phyloP scores from a whole-genome alignment of 1,140 invertebrate species.

The Euschistus heros region DNA sequence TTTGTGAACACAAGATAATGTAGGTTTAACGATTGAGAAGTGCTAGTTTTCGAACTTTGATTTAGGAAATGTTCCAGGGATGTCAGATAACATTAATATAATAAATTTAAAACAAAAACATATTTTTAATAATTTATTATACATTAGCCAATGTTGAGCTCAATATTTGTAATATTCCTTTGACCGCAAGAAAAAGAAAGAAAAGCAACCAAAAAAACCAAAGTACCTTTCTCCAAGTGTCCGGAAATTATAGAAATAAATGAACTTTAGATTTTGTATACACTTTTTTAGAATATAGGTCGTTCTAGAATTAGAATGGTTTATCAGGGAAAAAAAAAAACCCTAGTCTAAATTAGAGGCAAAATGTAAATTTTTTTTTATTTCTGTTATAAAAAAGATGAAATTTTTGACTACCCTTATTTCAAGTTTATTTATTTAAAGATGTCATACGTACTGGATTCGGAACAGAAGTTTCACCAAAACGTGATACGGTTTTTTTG shows the following conservation, averaged over 20 bases:
- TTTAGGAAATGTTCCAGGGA: conserved; percentile 12
- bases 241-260: conserved; percentile 8
- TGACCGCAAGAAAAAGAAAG: not conserved
- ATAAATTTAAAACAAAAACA: conserved; percentile 8
- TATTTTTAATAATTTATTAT: conserved; percentile 4
- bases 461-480: not conserved
- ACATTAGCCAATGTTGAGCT: conserved; percentile 14
- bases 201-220: not conserved
- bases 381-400: not conserved
- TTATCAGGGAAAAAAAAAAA: conserved; percentile 2
- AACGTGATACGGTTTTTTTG: not conserved
- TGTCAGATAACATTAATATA: conserved; percentile 10
- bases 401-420: not conserved
- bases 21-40: not conserved
- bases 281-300: conserved; percentile 1
- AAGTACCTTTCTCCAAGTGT: conserved; percentile 16
- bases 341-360: conserved; percentile 1
- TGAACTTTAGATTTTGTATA: conserved; percentile 14
- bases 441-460: not conserved
- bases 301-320: conserved; percentile 15
- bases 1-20: conserved; percentile 3
- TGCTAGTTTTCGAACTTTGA: conserved; percentile 1
- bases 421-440: not conserved
- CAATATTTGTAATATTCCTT: conserved; percentile 16
- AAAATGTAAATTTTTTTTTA: conserved; percentile 6